Percentiles rank a stretch among this genome's conserved stretches.
phyloP scores from a whole-genome alignment of 2,113 vertebrate species.

The Cardinalis cardinalis region DNA sequence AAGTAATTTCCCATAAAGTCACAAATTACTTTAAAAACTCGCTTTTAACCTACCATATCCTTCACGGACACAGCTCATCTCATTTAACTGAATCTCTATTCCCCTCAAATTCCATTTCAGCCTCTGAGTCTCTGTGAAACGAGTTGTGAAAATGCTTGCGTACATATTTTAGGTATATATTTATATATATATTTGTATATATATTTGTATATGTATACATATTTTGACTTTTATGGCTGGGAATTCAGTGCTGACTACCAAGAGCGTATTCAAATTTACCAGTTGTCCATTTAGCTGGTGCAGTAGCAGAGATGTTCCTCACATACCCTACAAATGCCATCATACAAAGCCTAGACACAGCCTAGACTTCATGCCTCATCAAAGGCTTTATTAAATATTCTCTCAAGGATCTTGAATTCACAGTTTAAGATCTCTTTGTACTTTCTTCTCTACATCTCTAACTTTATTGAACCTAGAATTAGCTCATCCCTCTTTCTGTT shows the following conservation, averaged over 20 bases:
- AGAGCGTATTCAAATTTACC: not conserved
- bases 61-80: slow-evolving; percentile 21
- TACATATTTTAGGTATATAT: not conserved
- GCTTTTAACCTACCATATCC: slow-evolving; percentile 35
- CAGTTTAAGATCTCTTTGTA: not conserved
- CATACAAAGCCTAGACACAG: not conserved
- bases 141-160: not conserved
- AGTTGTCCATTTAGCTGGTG: not conserved
- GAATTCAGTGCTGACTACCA: not conserved
- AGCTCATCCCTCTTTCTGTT: not conserved
- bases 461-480: not conserved
- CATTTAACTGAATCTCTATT: not conserved
- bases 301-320: not conserved
- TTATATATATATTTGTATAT: not conserved
- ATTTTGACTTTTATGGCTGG: not conserved
- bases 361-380: not conserved
- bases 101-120: not conserved
- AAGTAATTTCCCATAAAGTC: slow-evolving; percentile 17
- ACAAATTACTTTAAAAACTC: not conserved
- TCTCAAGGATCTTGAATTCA: not conserved
- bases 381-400: slow-evolving; percentile 30
- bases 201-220: not conserved
- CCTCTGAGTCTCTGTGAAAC: not conserved
- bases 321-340: rapidly evolving
- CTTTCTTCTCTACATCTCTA: not conserved